phyloP scores from a whole-genome alignment of 2,888 invertebrate genomes.

The Sceliomorpha sp. region DNA sequence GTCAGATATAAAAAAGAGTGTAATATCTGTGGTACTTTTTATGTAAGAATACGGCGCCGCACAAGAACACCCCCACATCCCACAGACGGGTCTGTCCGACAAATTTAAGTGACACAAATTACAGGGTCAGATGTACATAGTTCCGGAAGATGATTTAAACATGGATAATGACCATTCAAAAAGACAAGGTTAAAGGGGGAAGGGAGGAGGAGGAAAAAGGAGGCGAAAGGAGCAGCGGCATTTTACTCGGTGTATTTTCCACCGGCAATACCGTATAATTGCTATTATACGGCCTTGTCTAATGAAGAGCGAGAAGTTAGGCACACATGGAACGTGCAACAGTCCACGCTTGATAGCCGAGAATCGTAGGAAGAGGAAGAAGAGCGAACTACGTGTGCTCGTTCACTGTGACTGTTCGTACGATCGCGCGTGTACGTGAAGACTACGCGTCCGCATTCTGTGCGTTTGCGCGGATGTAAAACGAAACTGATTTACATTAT shows the following conservation, averaged over 20 bases:
- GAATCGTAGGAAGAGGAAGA: conserved; percentile 37
- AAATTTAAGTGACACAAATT: too few species aligned
- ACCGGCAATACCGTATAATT: conserved; percentile 63
- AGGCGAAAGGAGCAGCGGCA: conserved; percentile 3
- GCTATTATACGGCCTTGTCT: conserved; percentile 64
- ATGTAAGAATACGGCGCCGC: too few species aligned
- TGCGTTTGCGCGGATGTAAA: conserved; percentile 38
- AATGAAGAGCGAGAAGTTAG: conserved; percentile 63
- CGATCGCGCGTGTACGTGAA: conserved; percentile 43
- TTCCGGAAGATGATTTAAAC: too few species aligned
- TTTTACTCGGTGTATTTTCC: conserved; percentile 27
- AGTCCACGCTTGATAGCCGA: conserved; percentile 25
- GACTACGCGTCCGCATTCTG: conserved; percentile 55
- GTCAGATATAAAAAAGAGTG: too few species aligned
- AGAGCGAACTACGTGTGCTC: conserved; percentile 41
- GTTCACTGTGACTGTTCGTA: conserved; percentile 54
- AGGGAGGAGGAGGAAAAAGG: not conserved
- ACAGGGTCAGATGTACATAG: too few species aligned
- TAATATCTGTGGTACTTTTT: too few species aligned
- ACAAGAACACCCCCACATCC: too few species aligned
- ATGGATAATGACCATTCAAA: too few species aligned
- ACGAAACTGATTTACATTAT: conserved; percentile 53
- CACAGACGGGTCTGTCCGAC: too few species aligned
- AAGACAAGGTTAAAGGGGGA: too few species aligned
- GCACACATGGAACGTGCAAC: conserved; percentile 29